phyloP scores from a whole-genome alignment of 1,140 invertebrate genomes.

The Sitobion miscanthi region DNA sequence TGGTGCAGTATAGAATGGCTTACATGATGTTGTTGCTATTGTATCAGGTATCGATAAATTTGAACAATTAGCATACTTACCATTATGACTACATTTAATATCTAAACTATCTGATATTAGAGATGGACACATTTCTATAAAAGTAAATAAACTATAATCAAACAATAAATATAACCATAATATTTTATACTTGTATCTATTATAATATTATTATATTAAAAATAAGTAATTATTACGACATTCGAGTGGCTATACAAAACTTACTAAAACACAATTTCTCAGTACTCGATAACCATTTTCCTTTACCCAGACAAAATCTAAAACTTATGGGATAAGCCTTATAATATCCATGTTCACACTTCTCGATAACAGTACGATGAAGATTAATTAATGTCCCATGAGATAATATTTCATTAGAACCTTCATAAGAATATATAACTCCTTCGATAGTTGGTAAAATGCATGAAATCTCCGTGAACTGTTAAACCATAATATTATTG shows the following conservation, averaged over 20 bases:
- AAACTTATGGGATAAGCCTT: background rate
- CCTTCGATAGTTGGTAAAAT: background rate
- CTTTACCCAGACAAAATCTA: background rate
- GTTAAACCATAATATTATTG: no score
- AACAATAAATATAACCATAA: no score
- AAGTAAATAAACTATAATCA: no score
- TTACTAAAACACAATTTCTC: slow-evolving; percentile 18
- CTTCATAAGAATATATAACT: background rate
- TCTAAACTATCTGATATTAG: no score
- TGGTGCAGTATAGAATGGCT: no score
- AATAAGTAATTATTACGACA: background rate
- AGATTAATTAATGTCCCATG: background rate
- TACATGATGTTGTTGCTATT: no score
- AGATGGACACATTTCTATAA: no score
- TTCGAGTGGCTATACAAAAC: background rate
- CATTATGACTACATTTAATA: no score
- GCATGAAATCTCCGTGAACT: background rate
- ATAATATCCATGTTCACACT: background rate
- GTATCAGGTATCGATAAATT: no score
- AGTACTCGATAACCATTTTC: background rate
- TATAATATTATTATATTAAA: no score
- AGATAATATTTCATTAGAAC: background rate
- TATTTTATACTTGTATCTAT: no score
- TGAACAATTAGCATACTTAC: no score
- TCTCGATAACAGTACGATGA: background rate